Conservation (phyloP, 1,140 invertebrate species). For the Drosophila insularis region DNA sequence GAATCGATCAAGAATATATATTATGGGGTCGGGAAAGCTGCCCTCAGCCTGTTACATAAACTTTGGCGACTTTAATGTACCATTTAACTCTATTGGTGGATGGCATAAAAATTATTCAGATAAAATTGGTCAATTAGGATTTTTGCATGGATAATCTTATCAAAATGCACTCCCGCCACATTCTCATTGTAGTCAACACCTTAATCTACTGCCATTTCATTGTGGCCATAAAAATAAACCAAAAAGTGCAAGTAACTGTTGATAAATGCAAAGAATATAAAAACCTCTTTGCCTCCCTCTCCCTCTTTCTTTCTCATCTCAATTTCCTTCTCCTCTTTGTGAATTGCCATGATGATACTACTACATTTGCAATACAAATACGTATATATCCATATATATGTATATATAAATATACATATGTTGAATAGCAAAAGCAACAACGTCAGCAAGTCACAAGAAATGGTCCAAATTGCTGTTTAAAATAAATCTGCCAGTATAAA, state of each 20-base stretch:
- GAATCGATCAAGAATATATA: no score
- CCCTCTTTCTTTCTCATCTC: background rate
- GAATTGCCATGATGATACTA: conserved; percentile 29
- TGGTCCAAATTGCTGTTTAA: conserved; percentile 12
- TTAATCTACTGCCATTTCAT: conserved; percentile 31
- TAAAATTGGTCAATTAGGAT: no score
- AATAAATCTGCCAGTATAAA: conserved; percentile 56
- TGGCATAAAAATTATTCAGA: no score
- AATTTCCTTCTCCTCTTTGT: background rate
- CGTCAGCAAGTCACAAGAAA: conserved; percentile 56
- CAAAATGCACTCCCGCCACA: background rate
- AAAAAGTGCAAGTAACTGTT: conserved; percentile 40
- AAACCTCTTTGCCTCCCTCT: background rate
- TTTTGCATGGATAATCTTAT: background rate
- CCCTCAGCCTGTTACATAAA: no score
- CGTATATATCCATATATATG: background rate
- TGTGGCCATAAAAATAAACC: conserved; percentile 2
- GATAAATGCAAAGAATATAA: conserved; percentile 36
- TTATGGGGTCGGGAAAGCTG: no score
- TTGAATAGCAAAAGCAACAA: conserved; percentile 29
- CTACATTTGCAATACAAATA: background rate
- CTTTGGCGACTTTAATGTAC: no score
- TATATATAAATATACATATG: background rate
- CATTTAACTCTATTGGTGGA: no score
- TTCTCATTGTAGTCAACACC: background rate